A percentile compares a stretch with the other conserved stretches of the same genome.
Conservation (phyloP, 2,797 vertebrate species). For the Acridotheres tristis region DNA sequence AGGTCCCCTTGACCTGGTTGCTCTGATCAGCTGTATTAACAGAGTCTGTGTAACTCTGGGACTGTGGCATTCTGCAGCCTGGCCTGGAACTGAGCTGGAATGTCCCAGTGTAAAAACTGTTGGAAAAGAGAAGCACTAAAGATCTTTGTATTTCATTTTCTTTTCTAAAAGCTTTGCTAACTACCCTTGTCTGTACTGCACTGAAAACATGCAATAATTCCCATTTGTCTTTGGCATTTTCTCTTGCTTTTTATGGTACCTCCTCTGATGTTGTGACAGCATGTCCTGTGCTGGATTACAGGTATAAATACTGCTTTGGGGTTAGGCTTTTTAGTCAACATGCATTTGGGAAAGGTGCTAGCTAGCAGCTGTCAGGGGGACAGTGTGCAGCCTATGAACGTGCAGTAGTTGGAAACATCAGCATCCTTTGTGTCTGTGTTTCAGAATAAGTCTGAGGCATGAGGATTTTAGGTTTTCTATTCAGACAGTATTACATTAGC, state of each 20-base stretch:
- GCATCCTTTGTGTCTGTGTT: slow-evolving; percentile 33
- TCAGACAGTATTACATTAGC: slow-evolving; percentile 9
- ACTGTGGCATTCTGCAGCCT: slow-evolving; percentile 4
- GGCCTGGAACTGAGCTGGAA: background rate
- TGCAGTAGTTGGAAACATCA: slow-evolving; percentile 9
- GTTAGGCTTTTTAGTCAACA: slow-evolving; percentile 31
- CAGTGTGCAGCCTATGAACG: background rate
- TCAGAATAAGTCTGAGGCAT: slow-evolving; percentile 48
- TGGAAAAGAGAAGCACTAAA: background rate
- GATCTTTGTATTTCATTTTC: slow-evolving; percentile 50
- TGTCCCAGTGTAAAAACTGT: background rate
- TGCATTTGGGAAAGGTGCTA: slow-evolving; percentile 39
- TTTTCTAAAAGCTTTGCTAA: slow-evolving; percentile 58
- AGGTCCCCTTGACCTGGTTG: background rate
- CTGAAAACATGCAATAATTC: slow-evolving; percentile 18
- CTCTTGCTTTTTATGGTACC: slow-evolving; percentile 26
- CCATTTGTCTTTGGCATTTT: slow-evolving; percentile 57
- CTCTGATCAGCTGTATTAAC: background rate
- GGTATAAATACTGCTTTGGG: background rate
- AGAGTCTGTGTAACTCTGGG: background rate
- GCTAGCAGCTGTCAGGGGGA: slow-evolving; percentile 14
- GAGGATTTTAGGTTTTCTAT: slow-evolving; percentile 43
- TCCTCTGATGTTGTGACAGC: background rate
- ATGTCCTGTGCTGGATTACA: background rate
- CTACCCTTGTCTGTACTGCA: background rate